Evolutionary conservation across 2,797 vertebrate genomes (phyloP).

Genomic region (Sebastolobus alascanus): DNA sequence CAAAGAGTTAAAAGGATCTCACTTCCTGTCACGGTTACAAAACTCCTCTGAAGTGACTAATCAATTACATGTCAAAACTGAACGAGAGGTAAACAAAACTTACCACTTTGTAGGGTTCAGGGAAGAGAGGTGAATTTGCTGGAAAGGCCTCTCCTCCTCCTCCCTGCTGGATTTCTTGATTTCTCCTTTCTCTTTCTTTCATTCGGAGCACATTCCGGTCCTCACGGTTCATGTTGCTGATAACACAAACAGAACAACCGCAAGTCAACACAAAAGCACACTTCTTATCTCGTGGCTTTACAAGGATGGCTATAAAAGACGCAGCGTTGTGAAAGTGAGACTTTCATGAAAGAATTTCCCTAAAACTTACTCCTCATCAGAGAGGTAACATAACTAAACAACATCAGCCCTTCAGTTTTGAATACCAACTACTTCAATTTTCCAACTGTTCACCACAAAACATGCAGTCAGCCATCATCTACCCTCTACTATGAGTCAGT

Average conservation of each 20-base stretch:
- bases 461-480: not conserved
- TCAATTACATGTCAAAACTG: constrained; percentile 27
- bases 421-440: not conserved
- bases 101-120: constrained; percentile 99
- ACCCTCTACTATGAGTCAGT: constrained; percentile 7
- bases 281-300: constrained; percentile 4
- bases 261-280: constrained; percentile 45
- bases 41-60: constrained; percentile 36
- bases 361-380: not conserved
- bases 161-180: constrained; percentile 99
- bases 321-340: constrained; percentile 15
- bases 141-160: constrained; percentile 99
- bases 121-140: constrained; percentile 98
- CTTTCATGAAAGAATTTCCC: not conserved
- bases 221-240: constrained; percentile 99
- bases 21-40: constrained; percentile 44
- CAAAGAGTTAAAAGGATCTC: constrained; percentile 8
- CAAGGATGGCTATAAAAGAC: not conserved
- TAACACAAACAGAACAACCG: constrained; percentile 76
- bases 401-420: not conserved
- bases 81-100: constrained; percentile 79
- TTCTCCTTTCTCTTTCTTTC: constrained; percentile 99
- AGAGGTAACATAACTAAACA: not conserved
- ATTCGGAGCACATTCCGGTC: constrained; percentile 99
- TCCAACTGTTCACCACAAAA: not conserved